Conservation (phyloP, 2,888 invertebrate species). For the Coleophora deauratella region DNA sequence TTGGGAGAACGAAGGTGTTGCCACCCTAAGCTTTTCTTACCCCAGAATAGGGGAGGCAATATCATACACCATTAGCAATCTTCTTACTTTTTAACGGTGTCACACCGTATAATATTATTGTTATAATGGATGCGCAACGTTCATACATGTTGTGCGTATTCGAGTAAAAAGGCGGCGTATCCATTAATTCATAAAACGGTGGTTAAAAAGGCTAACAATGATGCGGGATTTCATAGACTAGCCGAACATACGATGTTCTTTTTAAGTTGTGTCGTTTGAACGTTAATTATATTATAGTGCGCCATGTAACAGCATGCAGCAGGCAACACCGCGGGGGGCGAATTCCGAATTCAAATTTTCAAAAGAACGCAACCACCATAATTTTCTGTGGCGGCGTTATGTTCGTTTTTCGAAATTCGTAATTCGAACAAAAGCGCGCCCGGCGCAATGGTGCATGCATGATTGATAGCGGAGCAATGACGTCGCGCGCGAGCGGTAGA, state of each 20-base stretch:
- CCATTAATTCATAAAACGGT: not conserved
- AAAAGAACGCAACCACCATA: slow-evolving; percentile 61
- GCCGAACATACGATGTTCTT: slow-evolving; percentile 34
- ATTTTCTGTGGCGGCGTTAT: slow-evolving; percentile 52
- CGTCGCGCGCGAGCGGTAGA: slow-evolving; percentile 41
- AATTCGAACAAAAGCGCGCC: slow-evolving; percentile 67
- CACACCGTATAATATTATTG: slow-evolving; percentile 56
- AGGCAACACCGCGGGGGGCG: slow-evolving; percentile 45
- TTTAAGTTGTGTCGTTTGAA: slow-evolving; percentile 52
- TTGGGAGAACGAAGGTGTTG: slow-evolving; percentile 67
- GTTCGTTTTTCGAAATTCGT: slow-evolving; percentile 68
- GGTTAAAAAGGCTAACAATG: slow-evolving; percentile 2
- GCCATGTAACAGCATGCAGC: slow-evolving; percentile 27
- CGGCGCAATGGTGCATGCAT: slow-evolving; percentile 69
- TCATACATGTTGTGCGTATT: not conserved
- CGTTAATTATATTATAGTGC: slow-evolving; percentile 43
- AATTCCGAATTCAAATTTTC: slow-evolving; percentile 41
- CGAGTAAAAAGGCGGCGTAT: not conserved
- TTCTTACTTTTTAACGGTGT: slow-evolving; percentile 71
- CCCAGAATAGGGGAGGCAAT: slow-evolving; percentile 72
- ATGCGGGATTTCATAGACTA: slow-evolving; percentile 1
- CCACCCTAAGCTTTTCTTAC: slow-evolving; percentile 68
- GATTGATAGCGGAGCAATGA: slow-evolving; percentile 68
- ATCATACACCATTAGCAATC: slow-evolving; percentile 76
- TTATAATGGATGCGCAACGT: slow-evolving; percentile 12